Evolutionary conservation across 2,888 invertebrate species (phyloP).

Genomic region (Eupelmus urozonus): DNA sequence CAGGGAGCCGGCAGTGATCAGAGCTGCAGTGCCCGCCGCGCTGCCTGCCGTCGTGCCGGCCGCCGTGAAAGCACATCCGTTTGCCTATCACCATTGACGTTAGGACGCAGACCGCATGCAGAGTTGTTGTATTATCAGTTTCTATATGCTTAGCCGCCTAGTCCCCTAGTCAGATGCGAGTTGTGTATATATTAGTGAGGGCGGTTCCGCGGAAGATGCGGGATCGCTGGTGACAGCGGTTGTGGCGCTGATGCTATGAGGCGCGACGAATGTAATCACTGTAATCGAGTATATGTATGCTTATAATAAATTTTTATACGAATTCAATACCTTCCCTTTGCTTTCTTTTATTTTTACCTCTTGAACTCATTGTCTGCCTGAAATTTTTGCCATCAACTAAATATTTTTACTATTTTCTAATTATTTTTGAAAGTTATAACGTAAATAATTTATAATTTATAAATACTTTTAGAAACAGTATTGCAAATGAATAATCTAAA

Average conservation of each 20-base stretch:
- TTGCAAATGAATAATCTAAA: too few relatives aligned
- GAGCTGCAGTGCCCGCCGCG: conserved; percentile 56
- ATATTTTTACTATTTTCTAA: too few relatives aligned
- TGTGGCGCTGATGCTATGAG: not conserved
- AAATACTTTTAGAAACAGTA: too few relatives aligned
- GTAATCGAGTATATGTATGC: not conserved
- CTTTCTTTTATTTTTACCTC: too few relatives aligned
- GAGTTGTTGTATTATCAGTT: too few relatives aligned
- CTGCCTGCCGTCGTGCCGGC: not conserved
- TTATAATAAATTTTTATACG: conserved; percentile 2
- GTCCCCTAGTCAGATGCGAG: not conserved
- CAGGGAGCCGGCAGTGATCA: conserved; percentile 67
- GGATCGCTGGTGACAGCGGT: not conserved
- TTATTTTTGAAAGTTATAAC: too few relatives aligned
- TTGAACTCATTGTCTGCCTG: not conserved
- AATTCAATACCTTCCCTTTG: not conserved
- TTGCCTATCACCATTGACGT: not conserved
- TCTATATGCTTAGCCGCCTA: not conserved
- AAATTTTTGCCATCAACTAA: not conserved
- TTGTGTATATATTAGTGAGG: not conserved
- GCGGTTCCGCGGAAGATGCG: not conserved
- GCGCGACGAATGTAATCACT: not conserved
- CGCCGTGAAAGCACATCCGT: not conserved
- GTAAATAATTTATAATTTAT: too few relatives aligned
- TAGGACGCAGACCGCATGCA: too few relatives aligned